Base-by-base conservation (phyloP, 2,888 invertebrate species). In the Gisinianus flammeolus region DNA sequence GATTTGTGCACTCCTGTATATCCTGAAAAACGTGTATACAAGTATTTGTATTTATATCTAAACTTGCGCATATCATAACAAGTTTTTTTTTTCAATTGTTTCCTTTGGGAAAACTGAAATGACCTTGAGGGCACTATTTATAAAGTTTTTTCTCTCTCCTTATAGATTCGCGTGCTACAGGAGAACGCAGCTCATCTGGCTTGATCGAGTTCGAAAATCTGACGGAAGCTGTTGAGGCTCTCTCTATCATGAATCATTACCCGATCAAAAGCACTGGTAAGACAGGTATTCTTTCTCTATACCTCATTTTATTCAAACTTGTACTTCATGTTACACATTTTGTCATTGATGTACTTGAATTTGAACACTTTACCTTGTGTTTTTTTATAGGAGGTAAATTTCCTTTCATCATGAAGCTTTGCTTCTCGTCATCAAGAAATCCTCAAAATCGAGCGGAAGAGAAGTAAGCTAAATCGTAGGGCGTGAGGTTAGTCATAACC, bases 351-450 rank as follows among this genome's bases (percentile, higher is more conserved):
- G n/a, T n/a, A n/a, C n/a, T n/a, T n/a, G n/a, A n/a, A n/a, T n/a
- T n/a, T n/a, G n/a, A n/a, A n/a, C n/a, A n/a, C n/a, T n/a, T n/a
- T n/a, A n/a, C n/a, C n/a, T n/a, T n/a, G n/a, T n/a, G n/a, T 58
- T 79, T 79, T 76, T 79, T 77, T 79, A 77, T 81, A 96, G 96
- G 93, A 88, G 96, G 96, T 84, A 97, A 97, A 90, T 96, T 96
- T 89, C 98, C 98, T 85, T 98, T 97, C 90, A 95, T 97, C 86
- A 94, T 98, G 93, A 98, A 98, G 89, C 90, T 98, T 85, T 98
- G 98, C 87, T 98, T 98, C 91, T 97, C 97, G 26, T 95, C 96
- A 80, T 91, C 93, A 81, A 89, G 92, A 64, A 83, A 83, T 81
- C 83, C 83, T 24, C 82, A 82, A 71, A 83, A 82, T 78, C 82